Base-by-base conservation (phyloP, 2,888 invertebrate genomes). In the Germaria angustata region DNA sequence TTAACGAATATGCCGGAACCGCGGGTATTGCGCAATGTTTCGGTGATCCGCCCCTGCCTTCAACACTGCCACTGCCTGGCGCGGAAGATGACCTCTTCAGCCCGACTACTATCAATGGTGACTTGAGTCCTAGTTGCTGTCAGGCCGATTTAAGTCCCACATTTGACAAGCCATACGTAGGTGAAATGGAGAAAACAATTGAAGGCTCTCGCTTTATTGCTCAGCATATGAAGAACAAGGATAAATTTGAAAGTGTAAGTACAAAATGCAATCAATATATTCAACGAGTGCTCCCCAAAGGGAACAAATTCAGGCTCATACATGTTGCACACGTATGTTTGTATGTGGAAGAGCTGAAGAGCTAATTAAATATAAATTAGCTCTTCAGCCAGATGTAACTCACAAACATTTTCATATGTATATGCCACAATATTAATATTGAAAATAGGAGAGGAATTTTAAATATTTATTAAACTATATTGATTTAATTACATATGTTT, bases 171-270 rank as follows among this genome's bases (percentile, higher is more conserved):
- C 94, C 95, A 84, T 94, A 94, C 87, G 93, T 96, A 86, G 94
- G 95, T 90, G 96, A 96, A 92, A 95, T 97, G 94, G 97, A 97
- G 92, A 96, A 96, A 92, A 96, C 97, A 88, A 95, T 97, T 92
- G 96, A 96, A 90, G 97, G 97, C 87, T 96, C 97, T 86, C 95
- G 96, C 89, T 98, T 98, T 92, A 97, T 98, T 92, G 97, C 97
- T 90, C 98, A 98, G 92, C 98, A 98, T 91, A 96, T 97, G 91
- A 96, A 95, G 92, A 98, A 98, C 93, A 96, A 97, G 92, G 97
- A 98, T 92, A 96, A 96, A 91, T 98, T 97, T 92, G 97, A 97
- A 92, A 96, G 95, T 92, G 97, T 97, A 93, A 95, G 96, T 95
- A 89, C 1, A 13, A 49, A 44, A 22, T n/a, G n/a, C n/a, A n/a